Base-by-base conservation (phyloP, 2,888 invertebrate species). In the Eulithis testata region DNA sequence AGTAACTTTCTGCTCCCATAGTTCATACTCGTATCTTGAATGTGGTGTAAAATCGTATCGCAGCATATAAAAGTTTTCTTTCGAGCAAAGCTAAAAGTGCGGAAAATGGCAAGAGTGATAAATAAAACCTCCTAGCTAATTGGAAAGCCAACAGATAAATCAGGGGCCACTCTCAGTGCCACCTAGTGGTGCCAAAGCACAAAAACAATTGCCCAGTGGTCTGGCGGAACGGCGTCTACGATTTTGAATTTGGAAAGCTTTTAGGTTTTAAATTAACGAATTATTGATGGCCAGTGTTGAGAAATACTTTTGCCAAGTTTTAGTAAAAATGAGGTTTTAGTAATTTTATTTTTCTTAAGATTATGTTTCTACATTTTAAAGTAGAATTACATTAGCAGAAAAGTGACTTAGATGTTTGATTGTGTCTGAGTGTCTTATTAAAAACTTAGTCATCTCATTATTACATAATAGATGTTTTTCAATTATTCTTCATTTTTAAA, bases 111-210 rank as follows among this genome's bases (percentile, higher is more conserved):
- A 85, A 88, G 87, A 88, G 87, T 82, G 82, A 89, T 89, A 90
- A 90, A 91, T 90, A 90, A 90, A 89, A 86, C 84, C 83, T 73
- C 84, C 82, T 80, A 79, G 86, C 91, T 91, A 91, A 91, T 90
- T 91, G 89, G 86, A 87, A 88, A 86, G 84, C 88, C 86, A 83
- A 84, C 85, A 81, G 83, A 90, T 90, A 91, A 91, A 89, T 91
- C 91, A 89, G 80, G 67, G 75, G 75, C 81, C 86, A 87, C 86
- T 88, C 85, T 72, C 70, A 49, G 54, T 44, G 56, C 63, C 63
- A 64, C 60, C 60, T 67, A 60, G 65, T 51, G 68, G 69, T 71
- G 73, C 74, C 74, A 73, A 72, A 71, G 70, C 71, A 66, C 60
- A 69, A 69, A 73, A 74, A 72, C 73, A 73, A 72, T 75, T 74